phyloP scores from a whole-genome alignment of 1,140 invertebrate genomes.

The Triops cancriformis region DNA sequence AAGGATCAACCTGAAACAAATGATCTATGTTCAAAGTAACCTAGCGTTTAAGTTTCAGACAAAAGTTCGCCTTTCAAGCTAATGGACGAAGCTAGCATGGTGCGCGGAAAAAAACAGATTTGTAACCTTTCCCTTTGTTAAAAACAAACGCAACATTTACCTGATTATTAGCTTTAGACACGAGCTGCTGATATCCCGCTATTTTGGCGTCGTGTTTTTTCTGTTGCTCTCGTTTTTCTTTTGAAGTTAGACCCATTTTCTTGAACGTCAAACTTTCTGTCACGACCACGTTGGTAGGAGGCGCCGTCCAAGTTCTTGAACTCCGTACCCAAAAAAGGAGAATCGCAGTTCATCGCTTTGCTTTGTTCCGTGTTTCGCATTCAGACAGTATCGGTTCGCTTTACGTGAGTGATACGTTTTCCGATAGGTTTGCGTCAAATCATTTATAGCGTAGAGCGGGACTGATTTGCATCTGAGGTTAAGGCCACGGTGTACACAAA shows the following conservation, averaged over 20 bases:
- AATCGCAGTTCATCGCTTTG: too few species aligned
- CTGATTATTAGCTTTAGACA: constrained; percentile 34
- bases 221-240: background rate
- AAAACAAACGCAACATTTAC: constrained; percentile 5
- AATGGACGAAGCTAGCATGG: background rate
- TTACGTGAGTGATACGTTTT: too few species aligned
- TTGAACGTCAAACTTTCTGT: constrained; percentile 15
- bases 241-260: constrained; percentile 17
- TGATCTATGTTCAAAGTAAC: background rate
- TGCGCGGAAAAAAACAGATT: background rate
- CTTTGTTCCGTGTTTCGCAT: too few species aligned
- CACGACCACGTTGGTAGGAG: background rate
- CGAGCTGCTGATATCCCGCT: constrained; percentile 7
- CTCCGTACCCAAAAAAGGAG: background rate
- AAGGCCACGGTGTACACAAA: too few species aligned
- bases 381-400: too few species aligned
- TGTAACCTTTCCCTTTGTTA: background rate
- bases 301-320: background rate
- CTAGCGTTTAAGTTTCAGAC: background rate
- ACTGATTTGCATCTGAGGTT: too few species aligned
- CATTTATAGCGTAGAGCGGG: too few species aligned
- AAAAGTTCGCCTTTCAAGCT: background rate
- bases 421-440: too few species aligned
- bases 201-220: constrained; percentile 14
- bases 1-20: constrained; percentile 32